Base-by-base conservation (phyloP, 1,140 invertebrate species). In the Drosophila malerkotliana region DNA sequence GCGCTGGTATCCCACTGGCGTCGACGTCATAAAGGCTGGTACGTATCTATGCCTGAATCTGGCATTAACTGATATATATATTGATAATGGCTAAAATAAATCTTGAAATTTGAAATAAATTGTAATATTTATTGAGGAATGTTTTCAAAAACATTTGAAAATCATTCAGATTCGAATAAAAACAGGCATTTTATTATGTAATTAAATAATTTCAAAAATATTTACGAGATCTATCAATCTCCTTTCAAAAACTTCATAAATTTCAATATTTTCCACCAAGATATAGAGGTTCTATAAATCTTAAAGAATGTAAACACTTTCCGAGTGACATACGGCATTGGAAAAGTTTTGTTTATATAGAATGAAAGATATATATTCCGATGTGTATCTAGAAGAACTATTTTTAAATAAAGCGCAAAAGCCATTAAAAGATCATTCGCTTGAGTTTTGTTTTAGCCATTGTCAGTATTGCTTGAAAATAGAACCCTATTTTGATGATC, bases 11-110 rank as follows among this genome's bases (percentile, higher is more conserved):
- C 97, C 97, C 71, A 96, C 96, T 54, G 96, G 97, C 41, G 96
- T 97, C 67, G 97, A 98, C 93, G 96, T 97, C 92, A 97, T 98
- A 92, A 95, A 96, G 92, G 96, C 97, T 94, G 97, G 97, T 98
- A 89, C 93, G 83, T 77, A 44, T 28, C 26, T 26, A 3, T 4
- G 26, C 6, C 6, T 28, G 4, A 34, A 41, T 47, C 47, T 37
- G 9, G 9, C 3, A 9, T 12, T 37, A n/a, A 37, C 12, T 12
- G 34, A 3, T 21, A 37, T 37, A 37, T 37, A 10, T 37, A 41
- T 5, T 44, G 41, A 44, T 9, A 18, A 44, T 44, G 41, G 41
- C 41, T 4, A 12, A 37, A 37, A 37, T 37, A 10, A 37, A 37
- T 37, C 34, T 4, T n/a, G 12, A 12, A 12, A 37, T 37, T 37